Evolutionary conservation across 2,888 invertebrate genomes (phyloP).

Genomic region (Eristalis intricaria): DNA sequence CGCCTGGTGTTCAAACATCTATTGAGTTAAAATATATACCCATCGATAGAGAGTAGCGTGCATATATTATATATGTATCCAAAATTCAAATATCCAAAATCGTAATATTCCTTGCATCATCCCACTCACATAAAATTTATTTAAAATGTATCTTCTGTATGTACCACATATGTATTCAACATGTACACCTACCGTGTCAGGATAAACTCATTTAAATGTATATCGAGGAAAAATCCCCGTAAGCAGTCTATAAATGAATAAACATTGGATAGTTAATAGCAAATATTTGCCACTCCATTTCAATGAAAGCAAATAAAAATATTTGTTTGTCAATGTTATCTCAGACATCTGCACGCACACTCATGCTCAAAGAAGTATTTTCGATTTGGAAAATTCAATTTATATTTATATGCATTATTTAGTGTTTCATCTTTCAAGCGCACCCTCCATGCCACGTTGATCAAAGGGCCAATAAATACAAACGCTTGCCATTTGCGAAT

Average conservation of each 20-base stretch:
- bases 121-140: not conserved
- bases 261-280: slow-evolving; percentile 7
- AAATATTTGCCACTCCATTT: slow-evolving; percentile 19
- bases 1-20: too few species aligned
- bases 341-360: not conserved
- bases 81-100: too few species aligned
- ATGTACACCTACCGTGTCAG: not conserved
- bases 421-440: not conserved
- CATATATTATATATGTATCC: too few species aligned
- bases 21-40: too few species aligned
- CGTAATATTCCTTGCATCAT: not conserved
- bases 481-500: not conserved
- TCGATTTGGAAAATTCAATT: slow-evolving; percentile 15
- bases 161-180: not conserved
- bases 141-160: not conserved
- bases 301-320: not conserved
- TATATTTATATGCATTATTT: slow-evolving; percentile 12
- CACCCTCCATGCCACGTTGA: not conserved
- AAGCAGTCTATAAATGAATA: slow-evolving; percentile 6
- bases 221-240: not conserved
- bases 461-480: slow-evolving; percentile 14
- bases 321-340: not conserved
- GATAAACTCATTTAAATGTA: not conserved
- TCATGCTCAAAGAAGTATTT: not conserved
- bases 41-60: too few species aligned